Conservation (phyloP, 2,888 invertebrate genomes). For the Physocephala rufipes region DNA sequence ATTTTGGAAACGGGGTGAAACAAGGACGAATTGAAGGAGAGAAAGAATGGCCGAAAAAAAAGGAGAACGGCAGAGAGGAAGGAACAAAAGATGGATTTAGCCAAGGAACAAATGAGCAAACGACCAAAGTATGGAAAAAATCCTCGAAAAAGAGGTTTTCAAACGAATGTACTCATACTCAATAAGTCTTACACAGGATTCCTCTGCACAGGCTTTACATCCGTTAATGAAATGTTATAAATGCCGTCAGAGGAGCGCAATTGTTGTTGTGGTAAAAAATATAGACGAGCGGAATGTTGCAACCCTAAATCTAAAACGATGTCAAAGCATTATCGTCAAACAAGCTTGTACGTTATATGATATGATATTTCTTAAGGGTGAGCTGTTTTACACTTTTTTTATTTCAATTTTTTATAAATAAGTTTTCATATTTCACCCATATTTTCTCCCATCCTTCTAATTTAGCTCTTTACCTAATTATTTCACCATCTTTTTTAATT, state of each 20-base stretch:
- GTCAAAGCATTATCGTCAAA: too few species aligned
- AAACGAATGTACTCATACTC: slow-evolving; percentile 21
- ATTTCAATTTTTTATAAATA: neutral
- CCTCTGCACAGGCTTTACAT: slow-evolving; percentile 12
- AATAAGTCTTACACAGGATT: neutral
- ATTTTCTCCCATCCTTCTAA: neutral
- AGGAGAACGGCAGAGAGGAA: neutral
- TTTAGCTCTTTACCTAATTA: neutral
- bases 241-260: slow-evolving; percentile 16
- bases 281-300: too few species aligned
- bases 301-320: too few species aligned
- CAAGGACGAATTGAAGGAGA: neutral
- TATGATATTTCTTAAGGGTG: too few species aligned
- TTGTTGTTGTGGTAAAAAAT: neutral
- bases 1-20: too few species aligned
- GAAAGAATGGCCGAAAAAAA: neutral
- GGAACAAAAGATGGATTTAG: neutral
- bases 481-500: neutral
- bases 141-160: neutral
- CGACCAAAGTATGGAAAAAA: too few species aligned
- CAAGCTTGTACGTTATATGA: too few species aligned
- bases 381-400: neutral
- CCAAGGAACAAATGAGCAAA: too few species aligned
- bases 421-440: neutral
- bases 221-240: slow-evolving; percentile 35